Conservation (phyloP, 2,888 invertebrate genomes). For the Apamea epomidion region DNA sequence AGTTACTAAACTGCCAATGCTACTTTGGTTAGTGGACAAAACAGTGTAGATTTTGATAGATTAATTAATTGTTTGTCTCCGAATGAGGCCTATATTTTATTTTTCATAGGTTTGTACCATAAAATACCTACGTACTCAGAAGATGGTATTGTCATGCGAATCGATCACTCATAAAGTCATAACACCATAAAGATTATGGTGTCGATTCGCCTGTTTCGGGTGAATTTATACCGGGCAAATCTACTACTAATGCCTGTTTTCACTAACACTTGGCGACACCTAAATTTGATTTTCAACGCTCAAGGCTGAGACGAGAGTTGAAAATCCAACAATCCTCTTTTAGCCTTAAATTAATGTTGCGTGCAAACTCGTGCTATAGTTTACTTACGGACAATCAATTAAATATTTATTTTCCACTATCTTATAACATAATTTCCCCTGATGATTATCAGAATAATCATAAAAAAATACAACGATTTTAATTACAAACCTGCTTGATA, state of each 20-base stretch:
- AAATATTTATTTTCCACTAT: not conserved
- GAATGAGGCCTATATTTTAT: too few relatives aligned
- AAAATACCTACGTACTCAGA: not conserved
- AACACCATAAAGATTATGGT: too few relatives aligned
- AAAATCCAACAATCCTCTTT: not conserved
- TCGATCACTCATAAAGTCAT: not conserved
- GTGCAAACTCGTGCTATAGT: not conserved
- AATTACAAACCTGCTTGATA: slow-evolving; percentile 11
- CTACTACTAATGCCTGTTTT: not conserved
- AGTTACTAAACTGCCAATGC: too few relatives aligned
- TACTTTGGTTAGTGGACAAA: too few relatives aligned
- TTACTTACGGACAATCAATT: not conserved
- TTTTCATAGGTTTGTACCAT: too few relatives aligned
- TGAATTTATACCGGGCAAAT: not conserved
- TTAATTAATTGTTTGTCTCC: too few relatives aligned
- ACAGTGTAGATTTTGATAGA: too few relatives aligned
- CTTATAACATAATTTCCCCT: not conserved
- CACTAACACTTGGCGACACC: not conserved
- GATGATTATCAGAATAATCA: not conserved
- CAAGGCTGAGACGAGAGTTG: not conserved
- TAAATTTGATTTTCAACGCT: not conserved
- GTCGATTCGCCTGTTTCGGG: too few relatives aligned
- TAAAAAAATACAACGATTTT: slow-evolving; percentile 2
- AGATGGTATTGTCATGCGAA: not conserved
- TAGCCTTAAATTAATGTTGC: not conserved